Base-by-base conservation (phyloP, 2,113 vertebrate genomes). In the Rutilus rutilus region DNA sequence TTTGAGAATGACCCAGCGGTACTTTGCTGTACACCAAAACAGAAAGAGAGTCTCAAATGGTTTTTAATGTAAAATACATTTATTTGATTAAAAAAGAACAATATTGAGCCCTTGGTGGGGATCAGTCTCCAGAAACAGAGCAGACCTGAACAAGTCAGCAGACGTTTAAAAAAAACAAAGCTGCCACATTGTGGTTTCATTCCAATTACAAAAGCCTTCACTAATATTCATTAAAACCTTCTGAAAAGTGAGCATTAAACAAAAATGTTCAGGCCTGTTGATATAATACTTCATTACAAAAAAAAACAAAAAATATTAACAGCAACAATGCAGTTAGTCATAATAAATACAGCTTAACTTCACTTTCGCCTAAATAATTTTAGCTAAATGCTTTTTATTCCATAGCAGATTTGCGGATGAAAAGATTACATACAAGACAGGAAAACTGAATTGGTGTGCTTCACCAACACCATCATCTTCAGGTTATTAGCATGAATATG, bases 221-320 rank as follows among this genome's bases (percentile, higher is more conserved):
- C 67, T 74, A 75, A 50, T n/a, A 81, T 84, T 27, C 83, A 81
- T 83, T 85, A 77, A 76, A 82, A 83, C 75, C 36, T 30, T 17
- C 78, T 71, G 45, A 87, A 71, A 85, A 50, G 25, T 69, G 50
- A 67, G 67, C 87, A 59, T 60, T 85, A 54, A 79, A 25, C 15
- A 87, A 81, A 88, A 60, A 27, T 17, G 59, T 62, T 90, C 71
- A 89, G 87, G 86, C 23, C 85, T 84, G 39, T 82, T 57, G 39
- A 90, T 90, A 86, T 92, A 94, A 93, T 94, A 95, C 92, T 93
- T 93, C 65, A 90, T 82, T 64, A 88, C 85, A 85, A 79, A 85
- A 85, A 79, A 85, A 85, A 84, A n/a, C n/a, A 85, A 79, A 85
- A 75, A 78, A 71, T 88, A 87, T 88, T 14, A 90, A 91, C 57